Percentiles rank a stretch among this genome's conserved stretches.
Evolutionary conservation across 2,797 vertebrate species (phyloP).

Genomic region (Aphelocoma californica): DNA sequence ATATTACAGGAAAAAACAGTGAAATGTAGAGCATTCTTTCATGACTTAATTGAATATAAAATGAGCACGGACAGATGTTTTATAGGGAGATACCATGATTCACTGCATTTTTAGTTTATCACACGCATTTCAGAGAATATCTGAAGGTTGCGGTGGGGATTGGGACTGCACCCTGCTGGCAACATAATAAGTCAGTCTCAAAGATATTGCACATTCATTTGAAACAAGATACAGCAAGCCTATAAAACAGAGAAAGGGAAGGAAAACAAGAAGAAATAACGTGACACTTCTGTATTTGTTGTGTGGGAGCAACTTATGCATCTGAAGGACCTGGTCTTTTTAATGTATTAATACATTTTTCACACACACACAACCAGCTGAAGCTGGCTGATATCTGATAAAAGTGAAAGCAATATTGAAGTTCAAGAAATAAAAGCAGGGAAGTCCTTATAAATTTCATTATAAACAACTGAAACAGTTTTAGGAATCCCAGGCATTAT

Average conservation of each 20-base stretch:
- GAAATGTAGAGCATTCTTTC: neutral
- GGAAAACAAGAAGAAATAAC: neutral
- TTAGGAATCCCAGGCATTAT: neutral
- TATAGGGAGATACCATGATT: neutral
- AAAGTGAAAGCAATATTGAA: neutral
- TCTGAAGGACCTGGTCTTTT: neutral
- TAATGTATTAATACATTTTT: neutral
- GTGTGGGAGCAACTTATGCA: neutral
- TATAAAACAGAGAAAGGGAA: neutral
- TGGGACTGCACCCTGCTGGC: neutral
- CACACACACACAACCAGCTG: neutral
- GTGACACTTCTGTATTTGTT: neutral
- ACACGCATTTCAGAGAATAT: neutral
- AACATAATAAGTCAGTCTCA: neutral
- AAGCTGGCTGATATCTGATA: neutral
- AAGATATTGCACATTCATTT: neutral
- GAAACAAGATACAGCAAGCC: conserved; percentile 14
- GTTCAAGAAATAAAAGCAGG: neutral
- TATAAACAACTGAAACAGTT: neutral
- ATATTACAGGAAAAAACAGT: neutral
- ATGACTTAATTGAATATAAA: neutral
- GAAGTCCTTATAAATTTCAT: neutral
- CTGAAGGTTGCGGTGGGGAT: neutral
- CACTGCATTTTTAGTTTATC: neutral
- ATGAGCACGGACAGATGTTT: neutral